Base-by-base conservation (phyloP, 2,113 vertebrate species). In the Tonatia bakeri region DNA sequence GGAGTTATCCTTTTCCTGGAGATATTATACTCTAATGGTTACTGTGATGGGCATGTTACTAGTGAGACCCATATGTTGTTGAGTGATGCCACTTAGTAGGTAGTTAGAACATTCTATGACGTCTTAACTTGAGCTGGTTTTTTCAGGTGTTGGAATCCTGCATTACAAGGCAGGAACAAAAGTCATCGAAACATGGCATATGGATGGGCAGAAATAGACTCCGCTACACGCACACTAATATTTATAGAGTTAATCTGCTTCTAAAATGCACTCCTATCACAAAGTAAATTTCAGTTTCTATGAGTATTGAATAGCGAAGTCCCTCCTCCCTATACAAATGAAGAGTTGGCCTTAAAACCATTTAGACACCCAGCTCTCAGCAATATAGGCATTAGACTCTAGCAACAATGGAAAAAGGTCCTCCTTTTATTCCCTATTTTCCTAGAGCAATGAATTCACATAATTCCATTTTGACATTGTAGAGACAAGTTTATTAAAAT, bases 401-500 rank as follows among this genome's bases (percentile, higher is more conserved):
- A 79, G 79, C 22, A 94, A 92, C 65, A 79, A 43, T 28, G 36
- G 38, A 83, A 73, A 93, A 91, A 84, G 16, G 22, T 56, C 22
- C 80, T 94, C 82, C 26, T 96, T 64, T 81, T 67, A 73, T 83
- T 93, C 80, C 28, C 33, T 79, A 17, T 77, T 96, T 97, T 95
- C 77, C 91, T 94, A 50, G 72, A 91, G 88, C 89, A 96, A 86
- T 96, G 94, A 81, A 95, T 97, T 92, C 89, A 96, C 73, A 95
- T 94, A 96, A 96, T 73, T 28, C 85, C 77, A 94, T 91, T 92
- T 88, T 95, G 96, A 97, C 96, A 87, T 94, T 96, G 54, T 90
- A 86, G 43, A 97, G 94, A 97, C 67, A 80, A 97, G 84, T 94
- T 90, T 91, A 64, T 96, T 96, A 97, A 79, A 95, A 94, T 91